A percentile compares a stretch with the other conserved stretches of the same genome.
These are phyloP conservation scores for Drosophila ezoana DNA, from an alignment of 2,888 invertebrate genomes.

Conservation along the genomic window DNA sequence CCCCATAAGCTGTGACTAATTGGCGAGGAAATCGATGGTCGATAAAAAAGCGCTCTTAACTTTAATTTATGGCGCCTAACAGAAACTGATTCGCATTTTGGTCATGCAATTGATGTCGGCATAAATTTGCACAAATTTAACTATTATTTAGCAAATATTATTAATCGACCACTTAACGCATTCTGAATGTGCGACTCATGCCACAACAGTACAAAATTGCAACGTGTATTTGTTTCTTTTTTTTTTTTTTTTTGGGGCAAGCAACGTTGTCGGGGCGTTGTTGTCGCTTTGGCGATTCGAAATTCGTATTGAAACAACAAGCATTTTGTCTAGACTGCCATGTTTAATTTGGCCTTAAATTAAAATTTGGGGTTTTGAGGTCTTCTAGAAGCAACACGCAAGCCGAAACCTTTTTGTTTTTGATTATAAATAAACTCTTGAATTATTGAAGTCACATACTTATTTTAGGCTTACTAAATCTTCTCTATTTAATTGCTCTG, in stretches of 20 bases:
- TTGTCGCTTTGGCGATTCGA: constrained; percentile 26
- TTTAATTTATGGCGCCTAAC: constrained; percentile 49
- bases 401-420: neutral
- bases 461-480: too few species aligned
- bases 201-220: constrained; percentile 37
- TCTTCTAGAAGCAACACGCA: constrained; percentile 15
- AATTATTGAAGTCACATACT: neutral
- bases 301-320: constrained; percentile 61
- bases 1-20: constrained; percentile 73
- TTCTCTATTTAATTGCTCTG: too few species aligned
- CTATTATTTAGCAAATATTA: constrained; percentile 51
- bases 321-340: constrained; percentile 72
- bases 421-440: constrained; percentile 1
- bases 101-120: constrained; percentile 44
- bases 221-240: constrained; percentile 12
- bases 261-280: constrained; percentile 15
- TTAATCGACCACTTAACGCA: constrained; percentile 70
- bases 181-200: constrained; percentile 68
- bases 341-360: constrained; percentile 70
- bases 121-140: constrained; percentile 69
- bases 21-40: constrained; percentile 64
- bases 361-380: constrained; percentile 21
- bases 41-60: constrained; percentile 45
- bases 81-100: constrained; percentile 33
- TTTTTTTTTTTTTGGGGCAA: constrained; percentile 9